Base-by-base conservation (phyloP, 2,888 invertebrate genomes). In the Blastobasis adustella region DNA sequence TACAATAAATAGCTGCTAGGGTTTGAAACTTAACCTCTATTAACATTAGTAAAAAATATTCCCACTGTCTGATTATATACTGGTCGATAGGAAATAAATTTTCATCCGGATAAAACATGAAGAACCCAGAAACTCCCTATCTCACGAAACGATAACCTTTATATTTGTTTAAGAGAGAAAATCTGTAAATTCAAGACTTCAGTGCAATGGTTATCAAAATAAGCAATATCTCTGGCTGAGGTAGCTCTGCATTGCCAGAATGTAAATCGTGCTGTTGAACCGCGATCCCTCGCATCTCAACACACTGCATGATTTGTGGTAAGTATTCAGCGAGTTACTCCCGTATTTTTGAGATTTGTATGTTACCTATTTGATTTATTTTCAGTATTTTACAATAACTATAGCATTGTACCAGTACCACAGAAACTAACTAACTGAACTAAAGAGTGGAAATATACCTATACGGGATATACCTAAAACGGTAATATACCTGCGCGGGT, bases 301-400 rank as follows among this genome's bases (percentile, higher is more conserved):
- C 47, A 40, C 49, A 38, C n/a, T 23, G 45, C 44, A 45, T 54
- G 54, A 54, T 54, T 54, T 54, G 54, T 54, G 42, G 54, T 48
- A 23, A 23, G 23, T 46, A 37, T 40, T 9, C 42, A 36, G 23
- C 23, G 23, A 23, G 23, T 23, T 23, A 23, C 23, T 2, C 41
- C 10, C 42, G 45, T 37, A n/a, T 37, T 45, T 47, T 37, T 36
- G 47, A 46, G 49, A 53, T 50, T 53, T 49, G 47, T 53, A 48
- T 46, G 50, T 49, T 48, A 39, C 46, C 45, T 45, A 41, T 46
- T 9, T 45, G 49, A 42, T 49, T 46, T 43, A 23, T 23, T 2
- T 46, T 9, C 43, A 49, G 42, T 37, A 39, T 46, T 38, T 23
- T 23, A 23, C 23, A 2, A 23, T 23, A 23, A 23, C 3, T 23